Evolutionary conservation across 1,140 invertebrate species (phyloP).

Genomic region (Hyles euphorbiae): DNA sequence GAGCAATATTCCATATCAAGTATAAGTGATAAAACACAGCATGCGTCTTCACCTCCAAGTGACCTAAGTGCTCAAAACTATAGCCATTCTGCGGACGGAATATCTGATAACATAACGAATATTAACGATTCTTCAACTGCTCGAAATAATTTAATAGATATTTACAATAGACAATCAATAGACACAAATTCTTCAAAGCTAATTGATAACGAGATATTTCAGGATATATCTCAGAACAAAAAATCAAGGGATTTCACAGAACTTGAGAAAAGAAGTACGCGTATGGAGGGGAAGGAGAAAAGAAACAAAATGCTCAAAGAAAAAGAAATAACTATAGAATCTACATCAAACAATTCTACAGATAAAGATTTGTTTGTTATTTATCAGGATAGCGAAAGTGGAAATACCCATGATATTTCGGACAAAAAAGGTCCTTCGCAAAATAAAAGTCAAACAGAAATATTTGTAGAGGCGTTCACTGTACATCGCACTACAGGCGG

Average conservation of each 20-base stretch:
- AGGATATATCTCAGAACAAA: neutral
- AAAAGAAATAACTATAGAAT: neutral
- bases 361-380: constrained; percentile 53
- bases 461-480: constrained; percentile 10
- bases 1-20: constrained; percentile 48
- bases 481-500: constrained; percentile 5
- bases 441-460: constrained; percentile 12
- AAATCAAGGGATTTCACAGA: constrained; percentile 14
- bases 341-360: constrained; percentile 24
- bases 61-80: neutral
- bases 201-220: neutral
- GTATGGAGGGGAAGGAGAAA: constrained; percentile 6
- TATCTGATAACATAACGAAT: neutral
- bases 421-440: constrained; percentile 18
- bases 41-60: constrained; percentile 4
- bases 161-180: constrained; percentile 31
- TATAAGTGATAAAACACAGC: constrained; percentile 9
- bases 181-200: constrained; percentile 21
- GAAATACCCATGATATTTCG: constrained; percentile 10
- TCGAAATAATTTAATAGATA: constrained; percentile 25
- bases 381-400: constrained; percentile 44
- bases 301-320: neutral
- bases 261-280: constrained; percentile 4
- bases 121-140: neutral
- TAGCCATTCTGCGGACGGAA: neutral